Evolutionary conservation across 2,797 vertebrate species (phyloP).

Genomic region (Amblyraja radiata): DNA sequence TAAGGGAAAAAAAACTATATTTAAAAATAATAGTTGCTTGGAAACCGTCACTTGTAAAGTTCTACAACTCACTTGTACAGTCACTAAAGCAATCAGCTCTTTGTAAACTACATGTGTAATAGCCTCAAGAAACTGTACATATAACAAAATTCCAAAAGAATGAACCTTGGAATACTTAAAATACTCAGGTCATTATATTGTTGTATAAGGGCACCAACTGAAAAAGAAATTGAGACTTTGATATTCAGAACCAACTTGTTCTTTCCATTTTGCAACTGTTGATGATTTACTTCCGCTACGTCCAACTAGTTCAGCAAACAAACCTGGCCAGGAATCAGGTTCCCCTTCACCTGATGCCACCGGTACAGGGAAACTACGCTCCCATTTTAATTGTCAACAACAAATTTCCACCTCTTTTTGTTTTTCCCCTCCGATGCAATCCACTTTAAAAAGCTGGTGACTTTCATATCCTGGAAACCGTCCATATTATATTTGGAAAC

Average conservation of each 20-base stretch:
- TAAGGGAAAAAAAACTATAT: neutral
- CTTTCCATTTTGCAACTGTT: neutral
- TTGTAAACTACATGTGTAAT: slow-evolving; percentile 34
- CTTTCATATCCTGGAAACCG: neutral
- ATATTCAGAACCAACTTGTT: neutral
- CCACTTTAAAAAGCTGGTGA: neutral
- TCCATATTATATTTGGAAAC: slow-evolving; percentile 2
- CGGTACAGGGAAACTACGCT: neutral
- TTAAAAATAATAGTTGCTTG: slow-evolving; percentile 21
- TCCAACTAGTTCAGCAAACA: neutral
- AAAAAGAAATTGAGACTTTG: neutral
- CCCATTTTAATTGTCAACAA: too few relatives aligned
- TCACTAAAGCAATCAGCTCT: neutral
- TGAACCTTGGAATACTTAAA: slow-evolving; percentile 32
- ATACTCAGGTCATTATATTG: slow-evolving; percentile 33
- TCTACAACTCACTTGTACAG: slow-evolving; percentile 36
- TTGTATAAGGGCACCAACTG: slow-evolving; percentile 26
- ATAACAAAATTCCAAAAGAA: slow-evolving; percentile 36
- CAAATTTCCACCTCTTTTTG: neutral
- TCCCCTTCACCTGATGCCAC: neutral
- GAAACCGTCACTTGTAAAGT: slow-evolving; percentile 25
- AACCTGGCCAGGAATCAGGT: neutral
- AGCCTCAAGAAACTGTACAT: slow-evolving; percentile 27
- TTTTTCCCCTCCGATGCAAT: neutral
- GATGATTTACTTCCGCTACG: neutral